Conservation (phyloP, 2,113 vertebrate species). For the Larimichthys crocea region DNA sequence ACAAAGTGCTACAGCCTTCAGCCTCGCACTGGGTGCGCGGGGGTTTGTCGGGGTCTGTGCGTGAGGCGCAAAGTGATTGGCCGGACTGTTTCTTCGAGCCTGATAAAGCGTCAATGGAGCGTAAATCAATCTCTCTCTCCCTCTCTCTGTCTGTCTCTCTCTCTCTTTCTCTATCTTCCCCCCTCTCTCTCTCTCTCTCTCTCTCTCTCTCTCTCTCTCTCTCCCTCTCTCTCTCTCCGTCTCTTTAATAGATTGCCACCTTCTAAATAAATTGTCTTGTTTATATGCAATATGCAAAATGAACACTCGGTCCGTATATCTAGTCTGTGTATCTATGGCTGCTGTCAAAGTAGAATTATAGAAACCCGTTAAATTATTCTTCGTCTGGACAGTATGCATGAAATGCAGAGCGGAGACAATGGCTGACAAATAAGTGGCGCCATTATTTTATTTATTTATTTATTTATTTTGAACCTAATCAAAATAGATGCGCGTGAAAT, state of each 20-base stretch:
- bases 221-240: neutral
- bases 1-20: conserved; percentile 87
- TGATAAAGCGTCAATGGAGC: conserved; percentile 95
- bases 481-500: conserved; percentile 9
- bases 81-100: conserved; percentile 93
- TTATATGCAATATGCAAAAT: conserved; percentile 83
- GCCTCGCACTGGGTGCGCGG: conserved; percentile 76
- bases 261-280: conserved; percentile 78
- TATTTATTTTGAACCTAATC: conserved; percentile 16
- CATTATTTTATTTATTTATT: conserved; percentile 25
- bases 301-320: conserved; percentile 56
- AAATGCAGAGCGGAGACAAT: conserved; percentile 55
- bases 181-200: neutral
- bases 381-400: conserved; percentile 41
- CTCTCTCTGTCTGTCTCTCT: neutral
- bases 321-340: conserved; percentile 44
- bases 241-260: conserved; percentile 46
- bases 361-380: conserved; percentile 49
- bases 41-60: conserved; percentile 85
- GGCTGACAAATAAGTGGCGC: conserved; percentile 58
- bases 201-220: neutral
- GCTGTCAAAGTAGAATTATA: conserved; percentile 49
- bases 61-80: conserved; percentile 96
- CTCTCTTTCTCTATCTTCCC: neutral
- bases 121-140: conserved; percentile 90